Evolutionary conservation across 2,797 vertebrate species (phyloP).

Genomic region (Caiman crocodilus): DNA sequence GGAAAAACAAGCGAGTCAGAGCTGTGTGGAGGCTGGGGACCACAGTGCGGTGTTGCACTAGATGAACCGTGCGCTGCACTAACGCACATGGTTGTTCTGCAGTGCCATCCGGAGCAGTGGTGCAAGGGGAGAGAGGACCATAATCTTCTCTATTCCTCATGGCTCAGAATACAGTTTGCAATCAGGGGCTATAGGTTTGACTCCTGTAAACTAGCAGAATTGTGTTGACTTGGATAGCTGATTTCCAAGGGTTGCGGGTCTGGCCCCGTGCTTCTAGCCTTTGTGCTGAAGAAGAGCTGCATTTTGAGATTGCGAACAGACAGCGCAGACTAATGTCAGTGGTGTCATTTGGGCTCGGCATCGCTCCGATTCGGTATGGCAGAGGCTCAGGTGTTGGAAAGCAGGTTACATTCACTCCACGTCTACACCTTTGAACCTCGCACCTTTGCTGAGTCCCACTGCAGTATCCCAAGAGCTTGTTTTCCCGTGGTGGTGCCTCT

Average conservation of each 20-base stretch:
- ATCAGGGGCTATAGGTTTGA: not conserved
- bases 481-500: not conserved
- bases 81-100: not conserved
- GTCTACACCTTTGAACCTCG: not conserved
- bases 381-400: not conserved
- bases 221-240: not conserved
- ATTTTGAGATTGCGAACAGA: not conserved
- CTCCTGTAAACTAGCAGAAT: slow-evolving; percentile 12
- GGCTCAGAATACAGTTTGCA: not conserved
- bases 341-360: not conserved
- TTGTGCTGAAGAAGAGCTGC: not conserved
- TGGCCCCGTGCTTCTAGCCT: not conserved
- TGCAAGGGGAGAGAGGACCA: not conserved
- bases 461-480: not conserved
- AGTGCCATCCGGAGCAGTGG: not conserved
- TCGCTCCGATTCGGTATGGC: not conserved
- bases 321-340: not conserved
- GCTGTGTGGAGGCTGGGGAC: slow-evolving; percentile 9
- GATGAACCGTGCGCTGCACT: not conserved
- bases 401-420: not conserved
- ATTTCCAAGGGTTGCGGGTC: not conserved
- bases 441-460: not conserved
- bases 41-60: not conserved
- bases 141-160: not conserved
- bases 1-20: slow-evolving; percentile 52